Base-by-base conservation (phyloP, 2,113 vertebrate species). In the Pipa parva region DNA sequence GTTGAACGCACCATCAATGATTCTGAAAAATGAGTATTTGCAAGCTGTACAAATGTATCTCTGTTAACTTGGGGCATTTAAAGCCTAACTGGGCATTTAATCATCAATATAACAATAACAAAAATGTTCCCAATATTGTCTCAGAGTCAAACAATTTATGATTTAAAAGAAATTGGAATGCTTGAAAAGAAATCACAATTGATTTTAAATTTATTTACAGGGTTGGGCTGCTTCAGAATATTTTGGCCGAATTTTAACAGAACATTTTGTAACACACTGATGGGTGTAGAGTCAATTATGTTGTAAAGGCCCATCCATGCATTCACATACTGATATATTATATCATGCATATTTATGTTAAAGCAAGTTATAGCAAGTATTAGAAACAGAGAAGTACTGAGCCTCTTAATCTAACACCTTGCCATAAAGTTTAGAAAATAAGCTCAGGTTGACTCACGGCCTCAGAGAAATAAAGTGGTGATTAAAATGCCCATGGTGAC, bases 81-180 rank as follows among this genome's bases (percentile, higher is more conserved):
- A 22, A 61, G 58, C n/a, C 48, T 54, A 61, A 49, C 54, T 31
- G 42, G 66, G 21, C 25, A 25, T 22, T 37, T n/a, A 8, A 36
- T 61, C 48, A n/a, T 33, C 33, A 45, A 39, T 33, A 51, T 31
- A 45, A 61, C 26, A 70, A 70, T 52, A 28, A 22, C 49, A 29
- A 31, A 68, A 36, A 36, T 36, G 58, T 58, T 61, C 45, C 33
- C 33, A 45, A 20, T 61, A 42, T 51, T 50, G 36, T 36, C 13
- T 52, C 57, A 59, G 31, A 46, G 61, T 18, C 21, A 60, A 54
- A 61, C 57, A 54, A 49, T 25, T 61, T 54, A 61, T 12, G 54
- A 42, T 51, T 61, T 45, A 33, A 42, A 39, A 42, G 25, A 31
- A 59, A 18, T 36, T 22, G 13, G 28, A 24, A 26, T 49, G 29